phyloP scores from a whole-genome alignment of 2,113 vertebrate species.

The Prietella phreatophila region DNA sequence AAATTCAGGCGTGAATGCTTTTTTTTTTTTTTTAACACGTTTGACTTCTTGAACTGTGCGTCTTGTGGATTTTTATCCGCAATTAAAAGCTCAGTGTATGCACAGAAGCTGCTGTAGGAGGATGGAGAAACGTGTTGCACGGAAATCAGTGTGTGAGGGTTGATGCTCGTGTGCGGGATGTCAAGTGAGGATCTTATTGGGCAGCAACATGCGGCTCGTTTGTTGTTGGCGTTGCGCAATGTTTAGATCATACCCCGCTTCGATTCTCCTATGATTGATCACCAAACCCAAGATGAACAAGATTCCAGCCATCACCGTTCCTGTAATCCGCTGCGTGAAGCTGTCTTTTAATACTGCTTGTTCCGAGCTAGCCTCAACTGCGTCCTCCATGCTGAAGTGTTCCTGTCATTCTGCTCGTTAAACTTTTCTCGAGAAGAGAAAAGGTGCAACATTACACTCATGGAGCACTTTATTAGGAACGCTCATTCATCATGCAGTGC shows the following conservation, averaged over 20 bases:
- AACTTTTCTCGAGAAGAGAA: neutral
- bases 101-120: neutral
- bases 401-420: neutral
- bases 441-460: neutral
- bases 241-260: too few relatives aligned
- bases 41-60: neutral
- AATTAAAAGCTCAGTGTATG: neutral
- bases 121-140: neutral
- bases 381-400: neutral
- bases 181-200: neutral
- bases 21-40: too few relatives aligned
- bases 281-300: too few relatives aligned
- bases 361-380: neutral
- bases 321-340: neutral
- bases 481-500: neutral
- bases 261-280: neutral
- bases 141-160: neutral
- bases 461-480: neutral
- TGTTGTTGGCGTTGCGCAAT: neutral
- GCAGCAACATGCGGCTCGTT: neutral
- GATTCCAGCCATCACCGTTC: neutral
- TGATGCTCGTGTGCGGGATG: neutral
- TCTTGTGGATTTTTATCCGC: neutral
- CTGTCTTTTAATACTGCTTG: neutral
- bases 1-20: neutral